These are phyloP conservation scores for Carterocephalus palaemon DNA, from an alignment of 2,888 invertebrate genomes.

Conservation along the genomic window DNA sequence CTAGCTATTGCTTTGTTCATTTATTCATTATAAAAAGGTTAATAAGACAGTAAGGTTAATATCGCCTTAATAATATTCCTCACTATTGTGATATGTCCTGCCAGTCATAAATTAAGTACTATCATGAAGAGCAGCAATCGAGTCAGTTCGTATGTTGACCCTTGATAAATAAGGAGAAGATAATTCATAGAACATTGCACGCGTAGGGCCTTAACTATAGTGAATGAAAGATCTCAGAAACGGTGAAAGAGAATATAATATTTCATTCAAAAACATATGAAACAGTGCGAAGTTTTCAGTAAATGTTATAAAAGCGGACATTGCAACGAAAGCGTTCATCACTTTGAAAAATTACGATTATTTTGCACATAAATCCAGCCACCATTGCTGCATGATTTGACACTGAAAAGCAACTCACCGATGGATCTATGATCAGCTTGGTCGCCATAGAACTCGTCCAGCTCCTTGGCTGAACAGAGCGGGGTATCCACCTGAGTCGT, in stretches of 20 bases:
- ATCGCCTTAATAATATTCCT: conserved; percentile 1
- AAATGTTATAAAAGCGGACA: conserved; percentile 2
- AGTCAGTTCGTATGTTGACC: conserved; percentile 55
- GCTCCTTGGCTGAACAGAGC: conserved; percentile 83
- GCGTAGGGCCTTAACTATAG: conserved; percentile 13
- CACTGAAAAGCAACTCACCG: conserved; percentile 62
- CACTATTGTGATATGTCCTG: conserved; percentile 6
- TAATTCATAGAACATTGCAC: conserved; percentile 38
- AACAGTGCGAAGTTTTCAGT: conserved; percentile 3
- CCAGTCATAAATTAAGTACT: conserved; percentile 48
- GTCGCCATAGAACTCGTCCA: conserved; percentile 81
- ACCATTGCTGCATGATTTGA: conserved; percentile 39
- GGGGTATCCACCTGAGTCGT: conserved; percentile 89
- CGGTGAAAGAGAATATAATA: conserved; percentile 19
- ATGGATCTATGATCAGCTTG: conserved; percentile 77
- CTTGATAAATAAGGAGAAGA: conserved; percentile 53
- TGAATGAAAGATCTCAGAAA: conserved; percentile 20
- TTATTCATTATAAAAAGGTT: conserved; percentile 12
- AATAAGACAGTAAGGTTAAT: conserved; percentile 6
- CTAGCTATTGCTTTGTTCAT: neutral
- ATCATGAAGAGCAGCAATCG: conserved; percentile 43
- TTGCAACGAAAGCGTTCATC: conserved; percentile 15
- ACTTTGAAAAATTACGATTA: conserved; percentile 23
- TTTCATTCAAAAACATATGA: conserved; percentile 9
- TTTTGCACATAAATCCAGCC: conserved; percentile 40